Percentiles rank a stretch among this genome's conserved stretches.
These are phyloP conservation scores for Vombatus ursinus DNA, from an alignment of 2,113 vertebrate species.

Conservation along the genomic window DNA sequence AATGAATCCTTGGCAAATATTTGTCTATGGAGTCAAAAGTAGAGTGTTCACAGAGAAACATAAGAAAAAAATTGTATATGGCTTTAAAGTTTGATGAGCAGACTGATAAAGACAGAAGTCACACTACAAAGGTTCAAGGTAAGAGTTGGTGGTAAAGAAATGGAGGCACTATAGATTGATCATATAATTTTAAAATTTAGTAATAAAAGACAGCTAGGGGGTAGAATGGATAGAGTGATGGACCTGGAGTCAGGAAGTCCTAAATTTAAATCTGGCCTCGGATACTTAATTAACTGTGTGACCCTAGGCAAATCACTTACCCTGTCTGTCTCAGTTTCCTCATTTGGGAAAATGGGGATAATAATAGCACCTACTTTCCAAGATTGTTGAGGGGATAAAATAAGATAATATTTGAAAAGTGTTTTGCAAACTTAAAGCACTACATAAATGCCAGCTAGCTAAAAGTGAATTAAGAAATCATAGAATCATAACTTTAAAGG, in stretches of 20 bases:
- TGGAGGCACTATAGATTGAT: conserved; percentile 5
- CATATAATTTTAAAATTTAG: neutral
- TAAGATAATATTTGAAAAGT: neutral
- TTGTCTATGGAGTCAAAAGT: neutral
- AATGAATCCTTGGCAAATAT: neutral
- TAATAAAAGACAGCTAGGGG: neutral
- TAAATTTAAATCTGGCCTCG: neutral
- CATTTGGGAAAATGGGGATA: neutral
- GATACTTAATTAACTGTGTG: neutral
- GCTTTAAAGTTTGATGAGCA: conserved; percentile 5
- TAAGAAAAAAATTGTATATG: neutral
- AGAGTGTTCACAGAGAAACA: conserved; percentile 3
- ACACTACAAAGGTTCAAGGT: neutral
- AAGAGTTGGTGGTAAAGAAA: conserved; percentile 17
- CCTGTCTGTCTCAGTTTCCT: neutral
- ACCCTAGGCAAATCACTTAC: neutral
- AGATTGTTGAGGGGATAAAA: neutral
- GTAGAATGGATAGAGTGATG: neutral
- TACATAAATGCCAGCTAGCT: neutral
- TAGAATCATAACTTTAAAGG: neutral
- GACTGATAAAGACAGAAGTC: conserved; percentile 5
- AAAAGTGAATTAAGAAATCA: neutral
- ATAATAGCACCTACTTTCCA: neutral
- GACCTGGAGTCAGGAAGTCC: neutral
- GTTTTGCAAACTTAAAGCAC: neutral